Evolutionary conservation across 1,140 invertebrate genomes (phyloP), one percentile per base, ranked within the genome.

Genomic region (Phenacoccus solenopsis): DNA sequence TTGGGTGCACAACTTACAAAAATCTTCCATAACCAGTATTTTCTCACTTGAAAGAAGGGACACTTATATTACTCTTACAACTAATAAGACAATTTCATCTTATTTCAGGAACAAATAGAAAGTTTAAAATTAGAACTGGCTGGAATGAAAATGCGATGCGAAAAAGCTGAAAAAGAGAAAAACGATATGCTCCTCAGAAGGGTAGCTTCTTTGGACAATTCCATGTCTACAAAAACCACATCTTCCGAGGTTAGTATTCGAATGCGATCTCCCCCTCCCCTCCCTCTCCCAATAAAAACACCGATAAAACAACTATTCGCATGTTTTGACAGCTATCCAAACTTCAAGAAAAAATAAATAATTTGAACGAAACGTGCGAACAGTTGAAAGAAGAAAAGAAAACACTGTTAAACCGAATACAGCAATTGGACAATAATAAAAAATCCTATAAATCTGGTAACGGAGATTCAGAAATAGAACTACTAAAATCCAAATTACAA

Each of bases 351-450:
- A 91, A 91, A 80, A 84, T 93, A 12, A 87, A 90, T 75, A 91
- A 94, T 74, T 79, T 93, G 56, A 87, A 90, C 72, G 82, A 86
- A 70, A 83, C 85, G 73, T 81, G 90, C 69, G 90, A 93, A 76
- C 90, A 93, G 73, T 80, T 92, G 13, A 85, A 82, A 74, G 87
- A 89, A 72, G 93, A 94, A 75, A 93, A 92, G 74, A 90, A 89
- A 79, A 86, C 85, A 78, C 81, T 90, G 9, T 80, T 84, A 68
- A 78, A 86, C 16, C 85, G 81, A 77, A 83, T 91, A 28, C 85
- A 86, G 75, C 89, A 91, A 74, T 76, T 91, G 56, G 88, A 90
- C 78, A 78, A 82, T 70, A 87, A 72, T 25, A 71, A 74, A 32
- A 72, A 73, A 71, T 69, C 69, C 21, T 57, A 67, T 20, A 70